phyloP scores from a whole-genome alignment of 2,888 invertebrate species.

The Drosophila quasianomalipes region DNA sequence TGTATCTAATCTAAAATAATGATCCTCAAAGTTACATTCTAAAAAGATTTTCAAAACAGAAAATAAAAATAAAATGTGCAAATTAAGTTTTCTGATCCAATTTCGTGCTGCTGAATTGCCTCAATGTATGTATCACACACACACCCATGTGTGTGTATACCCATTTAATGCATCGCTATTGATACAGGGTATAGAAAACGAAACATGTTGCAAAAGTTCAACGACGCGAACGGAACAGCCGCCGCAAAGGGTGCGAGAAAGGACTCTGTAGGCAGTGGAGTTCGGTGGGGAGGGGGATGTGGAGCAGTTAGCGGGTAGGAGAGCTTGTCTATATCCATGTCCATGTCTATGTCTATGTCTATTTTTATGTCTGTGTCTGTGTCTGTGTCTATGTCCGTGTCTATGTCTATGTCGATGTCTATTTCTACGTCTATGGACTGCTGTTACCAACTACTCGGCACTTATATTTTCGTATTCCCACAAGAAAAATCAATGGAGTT shows the following conservation, averaged over 20 bases:
- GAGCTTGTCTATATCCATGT: conserved; percentile 40
- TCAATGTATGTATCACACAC: too few species aligned
- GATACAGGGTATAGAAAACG: conserved; percentile 14
- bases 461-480: conserved; percentile 67
- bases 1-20: neutral
- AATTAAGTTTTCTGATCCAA: neutral
- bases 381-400: too few species aligned
- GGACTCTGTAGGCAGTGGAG: conserved; percentile 15
- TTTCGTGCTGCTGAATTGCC: neutral
- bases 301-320: neutral
- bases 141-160: neutral
- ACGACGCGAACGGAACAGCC: conserved; percentile 64
- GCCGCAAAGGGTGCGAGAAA: conserved; percentile 38
- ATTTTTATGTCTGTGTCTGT: conserved; percentile 33
- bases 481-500: conserved; percentile 81
- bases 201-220: conserved; percentile 74
- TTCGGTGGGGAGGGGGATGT: neutral
- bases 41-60: neutral
- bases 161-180: neutral
- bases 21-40: neutral
- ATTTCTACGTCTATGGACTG: conserved; percentile 45
- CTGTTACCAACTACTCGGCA: conserved; percentile 38
- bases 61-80: neutral
- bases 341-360: conserved; percentile 39
- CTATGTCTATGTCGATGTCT: conserved; percentile 20